Evolutionary conservation across 2,888 invertebrate genomes (phyloP).

Genomic region (Drymonia ruficornis): DNA sequence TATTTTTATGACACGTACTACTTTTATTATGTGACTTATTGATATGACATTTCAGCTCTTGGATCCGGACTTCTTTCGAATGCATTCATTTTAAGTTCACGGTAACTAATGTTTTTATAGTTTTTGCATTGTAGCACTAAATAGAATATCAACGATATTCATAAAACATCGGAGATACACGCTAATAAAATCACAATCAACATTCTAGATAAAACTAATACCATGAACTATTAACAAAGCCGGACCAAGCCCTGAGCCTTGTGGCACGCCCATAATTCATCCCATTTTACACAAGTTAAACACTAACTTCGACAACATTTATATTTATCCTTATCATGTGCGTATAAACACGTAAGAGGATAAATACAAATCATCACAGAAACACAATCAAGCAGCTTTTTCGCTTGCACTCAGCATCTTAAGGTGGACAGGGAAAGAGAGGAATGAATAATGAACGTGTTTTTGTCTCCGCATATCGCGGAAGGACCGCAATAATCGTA

Average conservation of each 20-base stretch:
- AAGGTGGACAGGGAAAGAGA: constrained; percentile 37
- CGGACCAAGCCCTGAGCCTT: neutral
- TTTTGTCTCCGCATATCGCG: constrained; percentile 40
- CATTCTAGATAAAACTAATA: neutral
- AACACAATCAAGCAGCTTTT: neutral
- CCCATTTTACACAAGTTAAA: neutral
- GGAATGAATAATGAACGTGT: constrained; percentile 52
- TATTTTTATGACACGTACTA: too few relatives aligned
- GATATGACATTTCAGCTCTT: neutral
- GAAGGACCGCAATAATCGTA: constrained; percentile 35
- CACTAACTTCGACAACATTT: neutral
- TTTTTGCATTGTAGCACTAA: too few relatives aligned
- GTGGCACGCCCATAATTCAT: neutral
- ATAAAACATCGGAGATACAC: too few relatives aligned
- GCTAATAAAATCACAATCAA: too few relatives aligned
- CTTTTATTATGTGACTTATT: constrained; percentile 3
- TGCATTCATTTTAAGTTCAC: too few relatives aligned
- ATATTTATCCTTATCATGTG: neutral
- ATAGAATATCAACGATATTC: too few relatives aligned
- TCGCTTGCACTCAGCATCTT: neutral
- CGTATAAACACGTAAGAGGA: neutral
- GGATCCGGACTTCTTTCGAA: neutral
- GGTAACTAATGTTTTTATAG: too few relatives aligned
- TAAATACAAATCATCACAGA: neutral
- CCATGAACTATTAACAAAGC: neutral